Conservation (phyloP, 1,140 invertebrate genomes). For the Bombus sibiricus region DNA sequence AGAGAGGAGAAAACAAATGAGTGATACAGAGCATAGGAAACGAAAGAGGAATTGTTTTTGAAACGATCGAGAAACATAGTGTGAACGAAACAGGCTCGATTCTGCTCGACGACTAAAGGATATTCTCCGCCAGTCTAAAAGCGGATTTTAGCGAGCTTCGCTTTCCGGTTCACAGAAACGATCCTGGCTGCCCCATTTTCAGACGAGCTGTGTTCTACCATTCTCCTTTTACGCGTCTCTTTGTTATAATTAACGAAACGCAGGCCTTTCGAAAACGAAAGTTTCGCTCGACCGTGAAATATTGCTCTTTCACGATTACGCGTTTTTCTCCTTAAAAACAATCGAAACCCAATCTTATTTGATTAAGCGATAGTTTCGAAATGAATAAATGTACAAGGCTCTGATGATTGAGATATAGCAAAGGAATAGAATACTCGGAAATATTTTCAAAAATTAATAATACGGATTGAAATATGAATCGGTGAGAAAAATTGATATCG, state of each 20-base stretch:
- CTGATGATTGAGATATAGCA: neutral
- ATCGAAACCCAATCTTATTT: no score
- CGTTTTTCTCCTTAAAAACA: no score
- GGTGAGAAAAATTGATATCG: neutral
- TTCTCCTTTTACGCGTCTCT: constrained; percentile 20
- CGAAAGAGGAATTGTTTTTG: neutral
- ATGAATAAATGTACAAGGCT: neutral
- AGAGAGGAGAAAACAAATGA: neutral
- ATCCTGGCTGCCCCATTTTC: constrained; percentile 25
- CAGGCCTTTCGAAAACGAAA: constrained; percentile 26
- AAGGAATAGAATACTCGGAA: no score
- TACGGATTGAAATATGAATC: neutral
- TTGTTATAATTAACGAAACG: constrained; percentile 50
- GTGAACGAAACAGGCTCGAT: constrained; percentile 27
- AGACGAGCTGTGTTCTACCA: neutral
- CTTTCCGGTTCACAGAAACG: constrained; percentile 12
- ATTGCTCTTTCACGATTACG: neutral
- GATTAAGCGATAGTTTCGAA: neutral
- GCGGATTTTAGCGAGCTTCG: constrained; percentile 30
- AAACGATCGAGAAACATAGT: neutral
- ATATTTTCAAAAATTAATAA: no score
- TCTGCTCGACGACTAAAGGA: neutral
- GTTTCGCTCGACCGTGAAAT: constrained; percentile 18
- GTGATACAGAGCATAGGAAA: neutral
- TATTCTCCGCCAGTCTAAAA: constrained; percentile 25